These are phyloP conservation scores for Melanocharis versteri DNA, from an alignment of 2,113 vertebrate genomes.

Conservation along the genomic window DNA sequence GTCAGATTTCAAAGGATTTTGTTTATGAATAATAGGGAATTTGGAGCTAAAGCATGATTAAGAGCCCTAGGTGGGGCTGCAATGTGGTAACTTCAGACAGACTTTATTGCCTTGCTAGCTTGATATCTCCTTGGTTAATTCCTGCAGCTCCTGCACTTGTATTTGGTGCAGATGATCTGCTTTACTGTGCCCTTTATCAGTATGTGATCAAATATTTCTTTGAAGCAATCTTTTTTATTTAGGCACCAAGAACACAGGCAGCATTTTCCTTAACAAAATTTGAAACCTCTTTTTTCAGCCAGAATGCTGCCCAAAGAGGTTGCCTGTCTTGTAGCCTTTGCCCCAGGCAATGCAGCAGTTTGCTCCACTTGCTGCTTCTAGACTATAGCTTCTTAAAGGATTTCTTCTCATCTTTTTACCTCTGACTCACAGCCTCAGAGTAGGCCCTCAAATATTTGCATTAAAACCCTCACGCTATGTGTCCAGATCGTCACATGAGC, in stretches of 20 bases:
- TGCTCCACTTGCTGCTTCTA: background rate
- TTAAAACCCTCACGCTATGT: background rate
- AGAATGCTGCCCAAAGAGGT: background rate
- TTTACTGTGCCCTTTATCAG: background rate
- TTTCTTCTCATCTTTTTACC: background rate
- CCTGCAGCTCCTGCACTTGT: background rate
- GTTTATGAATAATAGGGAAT: background rate
- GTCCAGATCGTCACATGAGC: background rate
- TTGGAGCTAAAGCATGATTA: background rate
- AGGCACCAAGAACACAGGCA: background rate
- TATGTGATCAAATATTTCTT: background rate
- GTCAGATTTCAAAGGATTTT: background rate
- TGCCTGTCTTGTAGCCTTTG: background rate
- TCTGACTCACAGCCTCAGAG: background rate
- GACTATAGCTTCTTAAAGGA: background rate
- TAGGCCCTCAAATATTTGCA: background rate
- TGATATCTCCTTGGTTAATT: background rate
- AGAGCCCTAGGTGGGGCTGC: background rate
- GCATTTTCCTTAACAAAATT: background rate
- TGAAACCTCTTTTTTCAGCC: background rate
- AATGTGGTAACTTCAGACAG: background rate
- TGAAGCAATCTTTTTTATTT: background rate
- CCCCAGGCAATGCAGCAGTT: background rate
- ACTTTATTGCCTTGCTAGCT: background rate
- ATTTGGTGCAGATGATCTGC: background rate